Conservation (phyloP, 2,797 vertebrate genomes). For the Hemitrygon akajei region DNA sequence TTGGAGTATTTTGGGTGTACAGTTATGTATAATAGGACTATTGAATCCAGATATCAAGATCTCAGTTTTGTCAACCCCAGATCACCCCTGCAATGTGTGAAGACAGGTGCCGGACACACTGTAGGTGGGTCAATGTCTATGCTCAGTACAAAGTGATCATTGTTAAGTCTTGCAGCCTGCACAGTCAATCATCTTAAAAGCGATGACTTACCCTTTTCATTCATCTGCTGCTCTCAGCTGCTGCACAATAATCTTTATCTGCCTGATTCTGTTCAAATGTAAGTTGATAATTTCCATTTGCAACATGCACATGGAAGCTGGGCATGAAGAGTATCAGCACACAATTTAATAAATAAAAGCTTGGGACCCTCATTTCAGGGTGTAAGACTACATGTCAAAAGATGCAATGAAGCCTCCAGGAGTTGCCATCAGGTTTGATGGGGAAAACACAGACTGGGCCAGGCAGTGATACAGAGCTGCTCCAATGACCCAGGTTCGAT, state of each 20-base stretch:
- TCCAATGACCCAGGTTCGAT: too few species aligned
- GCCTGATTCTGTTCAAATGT: not conserved
- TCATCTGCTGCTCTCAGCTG: not conserved
- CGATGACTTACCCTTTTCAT: not conserved
- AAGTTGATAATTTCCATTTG: not conserved
- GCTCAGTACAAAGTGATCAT: slow-evolving; percentile 39
- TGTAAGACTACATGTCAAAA: too few species aligned
- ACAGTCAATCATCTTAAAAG: slow-evolving; percentile 42
- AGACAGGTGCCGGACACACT: not conserved
- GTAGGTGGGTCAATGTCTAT: slow-evolving; percentile 19
- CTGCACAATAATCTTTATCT: not conserved
- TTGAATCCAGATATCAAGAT: not conserved
- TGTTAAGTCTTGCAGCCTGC: slow-evolving; percentile 41
- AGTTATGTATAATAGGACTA: not conserved
- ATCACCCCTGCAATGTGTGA: not conserved
- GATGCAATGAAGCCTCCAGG: too few species aligned
- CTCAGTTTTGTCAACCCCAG: not conserved
- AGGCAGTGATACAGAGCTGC: too few species aligned
- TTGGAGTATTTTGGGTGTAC: not conserved
- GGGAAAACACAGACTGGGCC: too few species aligned
- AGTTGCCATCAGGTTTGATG: too few species aligned
- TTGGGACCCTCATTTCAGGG: too few species aligned
- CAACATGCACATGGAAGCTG: not conserved
- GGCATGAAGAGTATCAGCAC: too few species aligned
- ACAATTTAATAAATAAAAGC: too few species aligned